Evolutionary conservation across 2,113 vertebrate genomes (phyloP), one percentile per base, ranked within the genome.

Genomic region (Polypterus bichir): DNA sequence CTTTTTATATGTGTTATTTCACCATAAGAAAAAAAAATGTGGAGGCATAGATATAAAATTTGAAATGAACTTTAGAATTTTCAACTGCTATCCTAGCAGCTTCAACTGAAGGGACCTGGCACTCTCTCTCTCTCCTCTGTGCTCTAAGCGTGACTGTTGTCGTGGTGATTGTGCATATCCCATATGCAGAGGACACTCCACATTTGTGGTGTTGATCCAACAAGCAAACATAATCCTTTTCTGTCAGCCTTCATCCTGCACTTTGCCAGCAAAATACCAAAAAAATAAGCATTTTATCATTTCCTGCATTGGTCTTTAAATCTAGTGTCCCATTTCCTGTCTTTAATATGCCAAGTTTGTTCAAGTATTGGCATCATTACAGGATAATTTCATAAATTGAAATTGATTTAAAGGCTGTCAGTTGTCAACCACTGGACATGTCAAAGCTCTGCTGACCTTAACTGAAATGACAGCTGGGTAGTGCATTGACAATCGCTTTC

Each of bases 341-440:
- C 27, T 27, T 27, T 27, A 27, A 27, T 27, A 27, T 27, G 27
- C 7, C 44, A 62, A 8, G 47, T 47, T 7, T 65, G 59, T 57
- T 55, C 9, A 6, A 56, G 11, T 47, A 44, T 56, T 54, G 54
- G 54, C n/a, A 45, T 47, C 45, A 8, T 62, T 44, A 47, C 60
- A 62, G n/a, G n/a, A 10, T 27, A 58, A 44, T 61, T 58, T 62
- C 44, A 46, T 48, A 61, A 66, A 62, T 66, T 61, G 60, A 51
- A 62, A 66, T 58, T 58, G 48, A 66, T 66, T 52, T 57, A 62
- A 51, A 10, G 46, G 48, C 54, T n/a, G 60, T 62, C 49, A 9
- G 44, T 1, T 4, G 27, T 7, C 46, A 52, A 62, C 60, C 51
- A 47, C 27, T 46, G 49, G 48, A 46, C n/a, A 51, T 65, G 45